A percentile compares a stretch with the other conserved stretches of the same genome.
phyloP scores from a whole-genome alignment of 1,140 invertebrate genomes.

The Drosophila aff. region DNA sequence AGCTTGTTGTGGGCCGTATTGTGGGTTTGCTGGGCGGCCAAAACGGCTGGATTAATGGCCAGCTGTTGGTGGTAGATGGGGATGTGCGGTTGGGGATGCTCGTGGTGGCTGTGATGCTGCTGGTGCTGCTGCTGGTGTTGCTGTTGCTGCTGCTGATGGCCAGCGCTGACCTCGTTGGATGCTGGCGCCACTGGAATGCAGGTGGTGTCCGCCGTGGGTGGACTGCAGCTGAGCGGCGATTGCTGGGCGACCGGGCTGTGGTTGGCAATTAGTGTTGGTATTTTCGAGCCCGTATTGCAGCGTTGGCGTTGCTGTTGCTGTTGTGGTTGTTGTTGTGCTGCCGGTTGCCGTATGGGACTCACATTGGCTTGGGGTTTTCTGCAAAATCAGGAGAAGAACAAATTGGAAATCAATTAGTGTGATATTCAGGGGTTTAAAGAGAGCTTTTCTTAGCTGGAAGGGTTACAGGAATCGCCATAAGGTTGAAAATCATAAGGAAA shows the following conservation, averaged over 20 bases:
- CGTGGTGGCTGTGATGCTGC: slow-evolving; percentile 66
- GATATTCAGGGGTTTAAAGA: neutral
- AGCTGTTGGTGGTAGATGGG: slow-evolving; percentile 84
- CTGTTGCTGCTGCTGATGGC: slow-evolving; percentile 82
- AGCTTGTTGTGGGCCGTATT: slow-evolving; percentile 84
- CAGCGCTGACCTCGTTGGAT: slow-evolving; percentile 54
- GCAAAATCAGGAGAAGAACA: slow-evolving; percentile 14
- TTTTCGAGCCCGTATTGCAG: slow-evolving; percentile 84
- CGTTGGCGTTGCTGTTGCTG: slow-evolving; percentile 78
- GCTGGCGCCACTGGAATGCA: slow-evolving; percentile 51
- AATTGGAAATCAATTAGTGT: slow-evolving; percentile 25
- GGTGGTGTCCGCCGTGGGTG: slow-evolving; percentile 53
- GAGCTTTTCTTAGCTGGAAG: neutral
- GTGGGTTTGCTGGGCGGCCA: slow-evolving; percentile 79
- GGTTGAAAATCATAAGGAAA: neutral
- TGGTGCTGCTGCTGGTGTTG: slow-evolving; percentile 43
- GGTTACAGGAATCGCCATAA: slow-evolving; percentile 5
- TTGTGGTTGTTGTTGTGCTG: slow-evolving; percentile 72
- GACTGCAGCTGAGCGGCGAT: slow-evolving; percentile 72
- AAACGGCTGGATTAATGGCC: slow-evolving; percentile 83
- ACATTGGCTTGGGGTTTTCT: slow-evolving; percentile 85
- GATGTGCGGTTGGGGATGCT: slow-evolving; percentile 86
- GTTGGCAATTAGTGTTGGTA: slow-evolving; percentile 79
- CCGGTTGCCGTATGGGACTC: slow-evolving; percentile 83
- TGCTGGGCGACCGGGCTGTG: slow-evolving; percentile 69